phyloP scores from a whole-genome alignment of 2,888 invertebrate genomes.

The Macaria liturata region DNA sequence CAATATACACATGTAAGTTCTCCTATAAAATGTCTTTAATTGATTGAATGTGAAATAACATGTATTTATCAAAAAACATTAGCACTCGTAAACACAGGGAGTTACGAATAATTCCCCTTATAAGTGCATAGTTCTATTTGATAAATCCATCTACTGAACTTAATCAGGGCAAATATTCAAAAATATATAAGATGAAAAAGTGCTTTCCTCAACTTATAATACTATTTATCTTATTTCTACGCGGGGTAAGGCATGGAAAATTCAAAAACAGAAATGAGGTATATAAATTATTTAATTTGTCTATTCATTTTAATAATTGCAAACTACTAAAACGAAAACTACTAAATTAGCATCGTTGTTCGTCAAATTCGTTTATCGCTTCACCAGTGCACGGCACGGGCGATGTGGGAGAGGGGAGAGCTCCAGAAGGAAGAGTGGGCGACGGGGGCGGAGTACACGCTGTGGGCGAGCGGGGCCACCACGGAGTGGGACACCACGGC shows the following conservation, averaged over 20 bases:
- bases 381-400: slow-evolving; percentile 58
- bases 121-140: too few relatives aligned
- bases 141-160: too few relatives aligned
- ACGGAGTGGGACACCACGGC: slow-evolving; percentile 49
- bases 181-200: too few relatives aligned
- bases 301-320: slow-evolving; percentile 65
- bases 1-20: too few relatives aligned
- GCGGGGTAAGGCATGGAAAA: neutral
- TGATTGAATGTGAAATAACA: too few relatives aligned
- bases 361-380: slow-evolving; percentile 56
- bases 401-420: slow-evolving; percentile 51
- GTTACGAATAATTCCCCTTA: too few relatives aligned
- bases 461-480: slow-evolving; percentile 39
- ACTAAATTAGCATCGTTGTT: slow-evolving; percentile 46
- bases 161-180: too few relatives aligned
- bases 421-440: slow-evolving; percentile 60
- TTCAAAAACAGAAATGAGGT: slow-evolving; percentile 18
- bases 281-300: slow-evolving; percentile 59
- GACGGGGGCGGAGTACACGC: slow-evolving; percentile 46
- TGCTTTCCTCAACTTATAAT: too few relatives aligned
- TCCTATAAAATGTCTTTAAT: too few relatives aligned
- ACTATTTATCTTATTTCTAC: neutral
- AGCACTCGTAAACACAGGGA: too few relatives aligned
- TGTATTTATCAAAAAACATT: too few relatives aligned
- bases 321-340: slow-evolving; percentile 67